phyloP scores from a whole-genome alignment of 2,113 vertebrate species.

The Girardinichthys multiradiatus region DNA sequence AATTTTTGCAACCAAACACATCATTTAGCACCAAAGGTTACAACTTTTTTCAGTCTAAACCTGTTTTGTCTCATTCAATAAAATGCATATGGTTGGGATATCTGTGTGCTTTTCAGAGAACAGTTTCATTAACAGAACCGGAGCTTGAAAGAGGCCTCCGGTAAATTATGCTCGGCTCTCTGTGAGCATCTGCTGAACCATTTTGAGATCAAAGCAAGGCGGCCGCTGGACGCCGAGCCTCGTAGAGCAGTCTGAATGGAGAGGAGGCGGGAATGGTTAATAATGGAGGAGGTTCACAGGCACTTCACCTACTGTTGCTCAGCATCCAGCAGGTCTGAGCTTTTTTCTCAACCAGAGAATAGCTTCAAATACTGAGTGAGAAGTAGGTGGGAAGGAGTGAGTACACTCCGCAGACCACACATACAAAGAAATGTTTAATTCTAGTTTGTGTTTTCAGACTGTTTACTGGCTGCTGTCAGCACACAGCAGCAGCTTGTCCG shows the following conservation, averaged over 20 bases:
- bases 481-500: neutral
- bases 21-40: neutral
- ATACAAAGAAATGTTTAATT: neutral
- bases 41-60: neutral
- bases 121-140: conserved; percentile 4
- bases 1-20: neutral
- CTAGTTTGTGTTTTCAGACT: neutral
- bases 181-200: conserved; percentile 6
- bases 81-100: neutral
- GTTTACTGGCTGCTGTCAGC: neutral
- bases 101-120: neutral
- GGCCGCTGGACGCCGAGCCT: conserved; percentile 24
- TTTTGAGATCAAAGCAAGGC: conserved; percentile 28
- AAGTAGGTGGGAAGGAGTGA: neutral
- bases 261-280: conserved; percentile 31
- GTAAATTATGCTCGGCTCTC: neutral
- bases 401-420: neutral
- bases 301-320: conserved; percentile 19
- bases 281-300: conserved; percentile 41
- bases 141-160: conserved; percentile 5
- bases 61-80: neutral
- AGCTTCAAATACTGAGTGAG: neutral
- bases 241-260: conserved; percentile 7
- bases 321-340: conserved; percentile 13
- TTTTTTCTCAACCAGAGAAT: neutral